Base-by-base conservation (phyloP, 2,113 vertebrate genomes). In the Epinephelus lanceolatus region DNA sequence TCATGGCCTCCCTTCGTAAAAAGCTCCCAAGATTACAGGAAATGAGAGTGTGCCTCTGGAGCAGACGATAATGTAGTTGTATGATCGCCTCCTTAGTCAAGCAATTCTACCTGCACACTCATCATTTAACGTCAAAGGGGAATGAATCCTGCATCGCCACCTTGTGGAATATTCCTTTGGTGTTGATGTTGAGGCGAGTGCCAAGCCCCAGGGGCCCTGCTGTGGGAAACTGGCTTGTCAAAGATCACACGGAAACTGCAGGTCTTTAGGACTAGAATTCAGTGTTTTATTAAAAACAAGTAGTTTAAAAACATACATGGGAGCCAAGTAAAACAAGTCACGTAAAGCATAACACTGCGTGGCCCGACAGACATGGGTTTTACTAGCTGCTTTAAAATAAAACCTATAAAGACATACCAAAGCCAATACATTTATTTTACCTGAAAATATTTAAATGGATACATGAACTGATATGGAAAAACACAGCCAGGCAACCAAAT, bases 231-330 rank as follows among this genome's bases (percentile, higher is more conserved):
- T 13, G 68, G 63, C 74, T 80, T 74, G 83, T 87, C 88, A 89
- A 85, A 87, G 81, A 83, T 84, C 72, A 89, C 76, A 76, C 56
- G n/a, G 80, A 93, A 89, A 91, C 84, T 78, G 71, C 65, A 62
- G 61, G 70, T 55, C 79, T 85, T 89, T 85, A 33, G 81, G 73
- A 76, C 81, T 70, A 78, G 81, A 83, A 81, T 78, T 84, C 68
- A 76, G 63, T 3, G 3, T 92, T 94, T 94, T 91, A 92, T 92
- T 92, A 86, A 91, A 92, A 94, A 93, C 87, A 86, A 88, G 85
- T 75, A 86, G 77, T 89, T 88, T 76, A 63, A 87, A 89, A 87
- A 82, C 88, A 89, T 83, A 74, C 73, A 87, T 47, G 49, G 71
- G 78, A 85, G 81, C 87, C 89, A 90, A 86, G 80, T 76, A 51